Evolutionary conservation across 2,888 invertebrate species (phyloP).

Genomic region (Philhelius pedissequus): DNA sequence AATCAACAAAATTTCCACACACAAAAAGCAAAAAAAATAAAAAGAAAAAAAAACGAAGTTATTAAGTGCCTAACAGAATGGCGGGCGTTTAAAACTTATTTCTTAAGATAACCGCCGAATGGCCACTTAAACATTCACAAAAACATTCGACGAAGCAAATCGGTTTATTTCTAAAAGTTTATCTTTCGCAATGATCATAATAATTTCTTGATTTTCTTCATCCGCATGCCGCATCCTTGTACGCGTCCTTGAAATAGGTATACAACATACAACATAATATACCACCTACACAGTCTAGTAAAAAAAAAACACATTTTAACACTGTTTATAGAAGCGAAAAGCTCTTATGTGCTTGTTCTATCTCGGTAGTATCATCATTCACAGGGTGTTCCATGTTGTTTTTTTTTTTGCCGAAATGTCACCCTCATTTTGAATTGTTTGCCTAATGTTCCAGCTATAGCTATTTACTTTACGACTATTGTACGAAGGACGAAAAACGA

Average conservation of each 20-base stretch:
- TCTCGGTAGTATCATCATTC: constrained; percentile 40
- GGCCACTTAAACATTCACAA: constrained; percentile 50
- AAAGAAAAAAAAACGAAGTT: background rate
- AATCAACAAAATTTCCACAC: background rate
- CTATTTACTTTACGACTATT: constrained; percentile 45
- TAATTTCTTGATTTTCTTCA: constrained; percentile 57
- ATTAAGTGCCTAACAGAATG: background rate
- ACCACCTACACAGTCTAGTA: background rate
- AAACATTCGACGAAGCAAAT: constrained; percentile 39
- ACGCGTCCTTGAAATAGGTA: constrained; percentile 50
- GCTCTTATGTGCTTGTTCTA: constrained; percentile 28
- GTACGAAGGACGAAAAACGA: constrained; percentile 3
- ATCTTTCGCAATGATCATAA: constrained; percentile 54
- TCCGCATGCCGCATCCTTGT: constrained; percentile 20
- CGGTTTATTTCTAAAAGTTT: constrained; percentile 58
- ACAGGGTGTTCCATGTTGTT: constrained; percentile 10
- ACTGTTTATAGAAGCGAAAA: constrained; percentile 30
- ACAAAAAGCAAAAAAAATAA: background rate
- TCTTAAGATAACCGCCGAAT: constrained; percentile 47
- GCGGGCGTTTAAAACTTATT: constrained; percentile 34
- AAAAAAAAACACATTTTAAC: constrained; percentile 25
- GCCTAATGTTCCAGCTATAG: constrained; percentile 39
- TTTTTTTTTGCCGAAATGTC: constrained; percentile 23
- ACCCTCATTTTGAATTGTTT: constrained; percentile 57
- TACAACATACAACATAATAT: background rate